These are phyloP conservation scores for Trichonephila inaurata DNA, from an alignment of 1,140 invertebrate species.

Conservation along the genomic window DNA sequence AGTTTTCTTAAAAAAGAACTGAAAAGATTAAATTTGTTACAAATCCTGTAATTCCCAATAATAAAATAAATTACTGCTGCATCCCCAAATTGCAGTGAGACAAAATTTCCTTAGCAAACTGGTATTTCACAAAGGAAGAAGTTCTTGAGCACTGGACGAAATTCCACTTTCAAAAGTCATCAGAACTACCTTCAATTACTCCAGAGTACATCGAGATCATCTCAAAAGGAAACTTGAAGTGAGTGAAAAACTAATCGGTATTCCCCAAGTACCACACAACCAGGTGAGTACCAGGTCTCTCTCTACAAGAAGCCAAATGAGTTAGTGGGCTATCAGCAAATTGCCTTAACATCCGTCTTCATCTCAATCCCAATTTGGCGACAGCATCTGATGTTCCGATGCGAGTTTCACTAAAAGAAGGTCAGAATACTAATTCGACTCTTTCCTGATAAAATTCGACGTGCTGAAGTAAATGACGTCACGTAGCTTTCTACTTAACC, in stretches of 20 bases:
- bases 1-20: no score
- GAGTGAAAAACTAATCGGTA: not conserved
- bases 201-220: not conserved
- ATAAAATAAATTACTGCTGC: no score
- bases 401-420: conserved; percentile 3
- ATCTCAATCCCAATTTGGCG: conserved; percentile 45
- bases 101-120: no score
- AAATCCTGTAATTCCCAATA: no score
- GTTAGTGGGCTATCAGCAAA: conserved; percentile 51
- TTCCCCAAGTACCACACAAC: not conserved
- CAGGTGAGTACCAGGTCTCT: not conserved
- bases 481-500: conserved; percentile 54
- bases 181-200: not conserved
- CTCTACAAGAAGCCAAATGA: conserved; percentile 32
- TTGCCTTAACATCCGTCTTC: conserved; percentile 60
- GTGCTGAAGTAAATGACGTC: conserved; percentile 52
- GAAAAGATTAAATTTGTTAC: no score
- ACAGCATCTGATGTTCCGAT: conserved; percentile 24
- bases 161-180: no score
- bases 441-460: conserved; percentile 40
- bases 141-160: no score
- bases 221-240: not conserved
- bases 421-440: conserved; percentile 47
- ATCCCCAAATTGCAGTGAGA: no score
- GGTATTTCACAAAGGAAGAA: no score